Base-by-base conservation (phyloP, 2,113 vertebrate species). In the Lepisosteus oculatus region DNA sequence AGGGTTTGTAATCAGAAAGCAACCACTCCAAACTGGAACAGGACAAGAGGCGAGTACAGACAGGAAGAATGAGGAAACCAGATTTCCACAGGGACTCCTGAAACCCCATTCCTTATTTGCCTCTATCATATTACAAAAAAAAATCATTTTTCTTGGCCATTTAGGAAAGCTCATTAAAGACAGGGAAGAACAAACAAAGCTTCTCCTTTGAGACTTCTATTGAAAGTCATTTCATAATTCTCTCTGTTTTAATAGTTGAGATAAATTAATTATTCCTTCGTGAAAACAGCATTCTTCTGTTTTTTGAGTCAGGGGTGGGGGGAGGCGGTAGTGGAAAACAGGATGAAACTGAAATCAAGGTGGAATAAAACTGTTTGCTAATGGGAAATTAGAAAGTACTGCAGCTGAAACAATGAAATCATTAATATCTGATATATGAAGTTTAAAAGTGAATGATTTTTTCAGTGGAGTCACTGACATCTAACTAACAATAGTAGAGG, bases 261-360 rank as follows among this genome's bases (percentile, higher is more conserved):
- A 96, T 97, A 95, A 98, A 99, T 97, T 98, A 98, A 98, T 98
- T 95, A 96, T 96, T 95, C 94, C 94, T 95, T 94, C 92, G 93
- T 95, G 95, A 93, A 93, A 94, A 96, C 91, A 90, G 89, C 89
- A 93, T 95, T 95, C 94, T 94, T 94, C 87, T 91, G 89, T 90
- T 85, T 85, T 86, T 82, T 91, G 89, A 84, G 92, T 89, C 77
- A 87, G 86, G 87, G 81, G 74, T 29, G 86, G 88, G 85, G 88
- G 81, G 85, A 80, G 84, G 29, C 29, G 1, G 29, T 29, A 29
- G 78, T 68, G 86, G 89, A 90, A 91, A 93, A 84, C 93, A 95
- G 94, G 94, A 90, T 90, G 86, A 87, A 90, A 86, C 90, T 94
- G 90, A 90, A 94, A 92, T 94, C 92, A 92, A 88, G 92, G 89